Evolutionary conservation across 2,797 vertebrate species (phyloP).

Genomic region (Epinephelus coioides): DNA sequence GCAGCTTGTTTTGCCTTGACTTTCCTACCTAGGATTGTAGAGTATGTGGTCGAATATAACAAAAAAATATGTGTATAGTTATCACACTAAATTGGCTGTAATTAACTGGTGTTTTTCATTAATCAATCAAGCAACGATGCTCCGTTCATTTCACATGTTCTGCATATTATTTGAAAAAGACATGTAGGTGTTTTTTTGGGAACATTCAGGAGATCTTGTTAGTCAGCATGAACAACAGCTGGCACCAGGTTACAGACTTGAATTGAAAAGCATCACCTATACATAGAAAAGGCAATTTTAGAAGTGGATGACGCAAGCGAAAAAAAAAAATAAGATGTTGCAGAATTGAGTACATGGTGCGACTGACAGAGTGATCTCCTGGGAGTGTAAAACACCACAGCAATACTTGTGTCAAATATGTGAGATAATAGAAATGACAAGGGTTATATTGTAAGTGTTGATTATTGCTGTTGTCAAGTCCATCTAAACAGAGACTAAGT

Average conservation of each 20-base stretch:
- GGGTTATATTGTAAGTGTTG: neutral
- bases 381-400: neutral
- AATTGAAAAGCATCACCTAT: conserved; percentile 14
- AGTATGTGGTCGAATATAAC: neutral
- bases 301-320: neutral
- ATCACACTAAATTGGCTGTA: neutral
- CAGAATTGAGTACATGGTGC: neutral
- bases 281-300: conserved; percentile 14
- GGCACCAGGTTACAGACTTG: neutral
- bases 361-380: neutral
- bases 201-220: neutral
- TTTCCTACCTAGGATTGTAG: neutral
- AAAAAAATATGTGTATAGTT: too few species aligned
- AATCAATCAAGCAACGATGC: neutral
- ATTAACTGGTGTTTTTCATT: neutral
- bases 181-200: neutral
- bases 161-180: conserved; percentile 1
- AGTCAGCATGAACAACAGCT: conserved; percentile 4
- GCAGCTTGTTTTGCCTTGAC: neutral
- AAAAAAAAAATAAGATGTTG: neutral
- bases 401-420: neutral
- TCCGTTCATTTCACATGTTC: neutral
- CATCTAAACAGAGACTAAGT: too few species aligned
- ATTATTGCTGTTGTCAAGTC: too few species aligned
- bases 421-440: neutral